These are phyloP conservation scores for Drosophila heteroneura DNA, from an alignment of 2,888 invertebrate genomes.

Conservation along the genomic window DNA sequence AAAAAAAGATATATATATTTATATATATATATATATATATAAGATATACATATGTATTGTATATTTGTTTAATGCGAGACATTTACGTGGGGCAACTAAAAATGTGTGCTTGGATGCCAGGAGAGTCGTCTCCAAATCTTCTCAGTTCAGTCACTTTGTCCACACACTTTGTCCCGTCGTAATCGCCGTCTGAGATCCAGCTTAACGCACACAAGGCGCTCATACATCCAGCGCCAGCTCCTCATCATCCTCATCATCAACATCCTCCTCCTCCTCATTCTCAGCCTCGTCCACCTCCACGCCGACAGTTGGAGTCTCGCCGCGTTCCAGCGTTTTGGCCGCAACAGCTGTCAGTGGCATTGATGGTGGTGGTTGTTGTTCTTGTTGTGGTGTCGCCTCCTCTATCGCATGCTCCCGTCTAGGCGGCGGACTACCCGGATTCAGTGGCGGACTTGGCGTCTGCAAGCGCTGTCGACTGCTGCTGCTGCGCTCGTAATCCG, in stretches of 20 bases:
- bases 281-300: not conserved
- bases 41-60: constrained; percentile 31
- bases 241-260: constrained; percentile 34
- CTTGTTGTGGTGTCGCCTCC: constrained; percentile 33
- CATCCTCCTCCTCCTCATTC: constrained; percentile 11
- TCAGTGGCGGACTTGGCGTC: constrained; percentile 84
- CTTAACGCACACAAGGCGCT: constrained; percentile 27
- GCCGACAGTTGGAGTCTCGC: not conserved
- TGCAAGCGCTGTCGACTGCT: constrained; percentile 70
- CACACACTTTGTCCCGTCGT: constrained; percentile 18
- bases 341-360: not conserved
- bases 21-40: constrained; percentile 6
- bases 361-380: not conserved
- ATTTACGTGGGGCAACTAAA: constrained; percentile 25
- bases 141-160: constrained; percentile 27
- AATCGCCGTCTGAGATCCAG: constrained; percentile 65
- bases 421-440: constrained; percentile 85
- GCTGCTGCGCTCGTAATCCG: constrained; percentile 71
- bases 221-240: constrained; percentile 65
- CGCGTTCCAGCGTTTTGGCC: constrained; percentile 31
- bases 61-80: constrained; percentile 44
- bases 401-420: constrained; percentile 43
- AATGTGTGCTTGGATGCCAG: constrained; percentile 4
- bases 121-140: constrained; percentile 13
- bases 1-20: constrained; percentile 20